Evolutionary conservation across 1,140 invertebrate species (phyloP).

Genomic region (Drosophila arizonae): DNA sequence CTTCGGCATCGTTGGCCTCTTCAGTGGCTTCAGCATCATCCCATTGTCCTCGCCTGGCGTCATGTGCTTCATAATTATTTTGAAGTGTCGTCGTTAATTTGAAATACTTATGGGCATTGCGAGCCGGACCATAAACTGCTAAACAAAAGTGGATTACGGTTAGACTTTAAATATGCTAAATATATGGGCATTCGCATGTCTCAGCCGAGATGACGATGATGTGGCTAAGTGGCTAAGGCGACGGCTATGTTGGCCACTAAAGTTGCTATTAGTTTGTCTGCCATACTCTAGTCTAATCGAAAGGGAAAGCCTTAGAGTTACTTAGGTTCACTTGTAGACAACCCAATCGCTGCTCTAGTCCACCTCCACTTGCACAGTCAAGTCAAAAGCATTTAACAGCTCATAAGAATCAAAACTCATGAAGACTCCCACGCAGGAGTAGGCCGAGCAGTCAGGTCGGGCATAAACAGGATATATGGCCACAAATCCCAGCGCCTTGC

Average conservation of each 20-base stretch:
- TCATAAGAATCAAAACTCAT: slow-evolving; percentile 64
- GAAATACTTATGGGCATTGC: slow-evolving; percentile 71
- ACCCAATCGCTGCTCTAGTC: not conserved
- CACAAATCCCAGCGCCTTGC: slow-evolving; percentile 69
- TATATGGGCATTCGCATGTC: slow-evolving; percentile 25
- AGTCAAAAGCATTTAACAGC: slow-evolving; percentile 54
- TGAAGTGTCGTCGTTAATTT: slow-evolving; percentile 76
- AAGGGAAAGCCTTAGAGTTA: too few relatives aligned
- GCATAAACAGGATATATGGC: slow-evolving; percentile 70
- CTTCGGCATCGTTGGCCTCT: not conserved
- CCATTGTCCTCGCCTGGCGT: slow-evolving; percentile 23
- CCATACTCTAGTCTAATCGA: too few relatives aligned
- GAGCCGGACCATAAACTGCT: slow-evolving; percentile 59
- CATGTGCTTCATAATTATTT: slow-evolving; percentile 78
- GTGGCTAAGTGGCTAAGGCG: not conserved
- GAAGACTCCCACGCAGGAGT: slow-evolving; percentile 3
- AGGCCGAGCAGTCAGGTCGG: slow-evolving; percentile 8
- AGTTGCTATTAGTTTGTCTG: not conserved
- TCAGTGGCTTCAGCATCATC: slow-evolving; percentile 2
- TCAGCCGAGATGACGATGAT: slow-evolving; percentile 13
- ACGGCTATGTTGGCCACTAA: not conserved
- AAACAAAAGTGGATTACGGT: slow-evolving; percentile 62
- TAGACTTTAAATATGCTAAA: slow-evolving; percentile 76
- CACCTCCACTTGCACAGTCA: not conserved
- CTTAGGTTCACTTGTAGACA: not conserved